Evolutionary conservation across 1,140 invertebrate species (phyloP).

Genomic region (Drosophila sp.): DNA sequence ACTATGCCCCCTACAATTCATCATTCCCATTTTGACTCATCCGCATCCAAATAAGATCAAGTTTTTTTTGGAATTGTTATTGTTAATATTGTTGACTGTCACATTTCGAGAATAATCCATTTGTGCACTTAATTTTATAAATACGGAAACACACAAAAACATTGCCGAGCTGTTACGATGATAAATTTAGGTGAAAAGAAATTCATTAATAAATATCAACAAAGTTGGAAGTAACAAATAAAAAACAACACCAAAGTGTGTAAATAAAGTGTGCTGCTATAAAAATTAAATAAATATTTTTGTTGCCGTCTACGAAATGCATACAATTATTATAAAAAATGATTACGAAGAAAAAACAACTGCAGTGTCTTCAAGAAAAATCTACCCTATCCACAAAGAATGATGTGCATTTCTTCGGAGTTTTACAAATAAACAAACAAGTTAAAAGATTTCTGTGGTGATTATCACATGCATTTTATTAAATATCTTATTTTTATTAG

Average conservation of each 20-base stretch:
- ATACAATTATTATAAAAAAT: constrained; percentile 19
- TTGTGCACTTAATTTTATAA: constrained; percentile 62
- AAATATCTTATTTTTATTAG: too few species aligned
- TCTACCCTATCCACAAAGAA: constrained; percentile 4
- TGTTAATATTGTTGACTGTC: constrained; percentile 47
- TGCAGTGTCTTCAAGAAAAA: constrained; percentile 25
- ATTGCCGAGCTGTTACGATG: constrained; percentile 35
- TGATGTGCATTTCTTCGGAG: neutral
- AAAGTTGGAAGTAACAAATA: constrained; percentile 19
- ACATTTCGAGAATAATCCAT: constrained; percentile 64
- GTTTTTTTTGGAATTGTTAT: constrained; percentile 5
- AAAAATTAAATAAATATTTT: constrained; percentile 69
- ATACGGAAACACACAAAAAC: constrained; percentile 47
- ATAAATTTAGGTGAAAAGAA: constrained; percentile 42
- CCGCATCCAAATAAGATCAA: constrained; percentile 17
- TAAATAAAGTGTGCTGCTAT: constrained; percentile 40
- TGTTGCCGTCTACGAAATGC: constrained; percentile 27
- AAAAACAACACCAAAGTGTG: constrained; percentile 2
- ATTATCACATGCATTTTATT: neutral
- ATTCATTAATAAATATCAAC: constrained; percentile 51
- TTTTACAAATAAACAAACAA: neutral
- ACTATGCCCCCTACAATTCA: constrained; percentile 32
- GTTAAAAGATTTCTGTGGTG: neutral
- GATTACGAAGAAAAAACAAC: constrained; percentile 44
- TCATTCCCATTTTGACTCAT: constrained; percentile 27